Evolutionary conservation across 1,140 invertebrate species (phyloP).

Genomic region (Brachionus plicatilis): DNA sequence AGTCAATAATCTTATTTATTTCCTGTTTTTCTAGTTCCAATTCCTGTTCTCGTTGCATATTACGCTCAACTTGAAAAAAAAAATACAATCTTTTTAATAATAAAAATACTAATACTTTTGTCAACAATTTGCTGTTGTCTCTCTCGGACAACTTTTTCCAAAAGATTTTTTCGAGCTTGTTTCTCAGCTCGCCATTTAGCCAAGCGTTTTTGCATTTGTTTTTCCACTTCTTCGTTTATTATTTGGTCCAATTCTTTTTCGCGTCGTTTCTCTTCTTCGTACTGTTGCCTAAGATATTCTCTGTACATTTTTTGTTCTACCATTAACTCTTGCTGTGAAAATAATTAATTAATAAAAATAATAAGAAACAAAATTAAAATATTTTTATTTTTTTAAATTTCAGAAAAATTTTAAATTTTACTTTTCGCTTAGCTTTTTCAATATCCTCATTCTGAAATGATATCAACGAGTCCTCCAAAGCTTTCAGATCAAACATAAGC

Average conservation of each 20-base stretch:
- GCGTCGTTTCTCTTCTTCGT: conserved; percentile 27
- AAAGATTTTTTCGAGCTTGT: conserved; percentile 16
- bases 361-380: too few relatives aligned
- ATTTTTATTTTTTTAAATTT: too few relatives aligned
- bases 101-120: background rate
- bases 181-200: conserved; percentile 28
- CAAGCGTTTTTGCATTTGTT: conserved; percentile 31
- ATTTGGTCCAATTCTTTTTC: conserved; percentile 38
- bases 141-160: conserved; percentile 24
- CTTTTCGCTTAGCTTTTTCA: conserved; percentile 27
- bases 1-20: conserved; percentile 33
- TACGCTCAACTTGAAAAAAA: conserved; percentile 2
- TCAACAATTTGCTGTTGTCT: conserved; percentile 18
- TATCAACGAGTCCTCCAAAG: conserved; percentile 29
- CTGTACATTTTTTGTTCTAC: conserved; percentile 14
- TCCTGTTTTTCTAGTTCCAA: conserved; percentile 3
- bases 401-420: background rate
- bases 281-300: conserved; percentile 8
- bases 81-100: background rate
- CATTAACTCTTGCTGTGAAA: conserved; percentile 28
- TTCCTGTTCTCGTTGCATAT: conserved; percentile 1
- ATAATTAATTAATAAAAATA: too few relatives aligned
- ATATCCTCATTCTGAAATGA: conserved; percentile 24
- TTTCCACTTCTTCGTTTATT: conserved; percentile 36
- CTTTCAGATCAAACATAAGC: conserved; percentile 33